Evolutionary conservation across 1,140 invertebrate genomes (phyloP).

Genomic region (Wasmannia auropunctata): DNA sequence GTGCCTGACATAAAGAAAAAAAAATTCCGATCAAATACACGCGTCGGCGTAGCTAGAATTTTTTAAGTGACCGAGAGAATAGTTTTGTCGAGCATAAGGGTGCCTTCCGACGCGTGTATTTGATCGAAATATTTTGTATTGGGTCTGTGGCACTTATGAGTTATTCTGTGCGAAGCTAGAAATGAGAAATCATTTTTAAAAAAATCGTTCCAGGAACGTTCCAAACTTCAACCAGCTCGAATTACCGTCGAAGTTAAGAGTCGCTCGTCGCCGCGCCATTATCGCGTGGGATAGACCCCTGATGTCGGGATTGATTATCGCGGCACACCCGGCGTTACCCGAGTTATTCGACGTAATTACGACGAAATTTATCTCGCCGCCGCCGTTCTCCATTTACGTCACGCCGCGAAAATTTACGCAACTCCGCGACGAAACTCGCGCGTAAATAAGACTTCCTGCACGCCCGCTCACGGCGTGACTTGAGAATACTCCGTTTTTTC

Average conservation of each 20-base stretch:
- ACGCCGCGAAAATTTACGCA: constrained; percentile 43
- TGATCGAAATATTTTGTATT: too few relatives aligned
- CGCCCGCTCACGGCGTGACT: background rate
- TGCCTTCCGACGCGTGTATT: too few relatives aligned
- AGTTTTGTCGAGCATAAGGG: too few relatives aligned
- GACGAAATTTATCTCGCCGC: constrained; percentile 41
- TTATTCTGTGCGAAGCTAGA: too few relatives aligned
- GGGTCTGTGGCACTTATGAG: too few relatives aligned
- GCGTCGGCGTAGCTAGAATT: too few relatives aligned
- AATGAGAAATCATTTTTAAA: too few relatives aligned
- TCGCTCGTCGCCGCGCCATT: background rate
- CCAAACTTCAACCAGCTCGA: too few relatives aligned
- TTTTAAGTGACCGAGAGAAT: too few relatives aligned
- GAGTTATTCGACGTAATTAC: constrained; percentile 40
- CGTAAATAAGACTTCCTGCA: constrained; percentile 4
- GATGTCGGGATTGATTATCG: constrained; percentile 57
- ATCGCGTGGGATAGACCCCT: background rate
- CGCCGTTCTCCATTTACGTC: background rate
- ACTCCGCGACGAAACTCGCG: background rate
- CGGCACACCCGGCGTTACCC: background rate
- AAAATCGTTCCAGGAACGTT: too few relatives aligned
- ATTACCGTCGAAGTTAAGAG: constrained; percentile 17
- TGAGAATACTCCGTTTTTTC: background rate
- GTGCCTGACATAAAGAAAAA: too few relatives aligned
- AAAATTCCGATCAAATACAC: too few relatives aligned